Evolutionary conservation across 2,888 invertebrate species (phyloP), one percentile per base, ranked within the genome.

Genomic region (Exephanes ischioxanthus): DNA sequence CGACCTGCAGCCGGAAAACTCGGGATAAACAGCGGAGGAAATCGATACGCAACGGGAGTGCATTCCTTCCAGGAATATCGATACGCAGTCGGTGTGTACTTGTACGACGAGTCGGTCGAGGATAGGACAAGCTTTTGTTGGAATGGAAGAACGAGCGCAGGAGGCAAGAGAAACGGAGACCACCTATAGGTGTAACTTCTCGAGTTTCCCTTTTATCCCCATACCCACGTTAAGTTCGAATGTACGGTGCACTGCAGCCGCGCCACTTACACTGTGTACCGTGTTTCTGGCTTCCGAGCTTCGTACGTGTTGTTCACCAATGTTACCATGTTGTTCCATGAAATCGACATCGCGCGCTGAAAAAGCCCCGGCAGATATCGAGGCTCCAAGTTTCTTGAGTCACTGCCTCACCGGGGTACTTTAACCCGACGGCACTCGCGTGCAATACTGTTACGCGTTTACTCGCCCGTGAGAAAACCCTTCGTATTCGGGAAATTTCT

Each of bases 131-230:
- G 16, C 61, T 63, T 33, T 63, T 63, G 61, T 6, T 33, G 16
- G 61, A 63, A 33, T 30, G n/a, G 55, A 67, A 33, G 53, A 48
- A 55, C 30, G 48, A 68, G 48, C 26, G 61, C 67, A 53, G 41
- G 71, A 68, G 45, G 48, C 48, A 68, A 45, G 22, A 68, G 66
- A 37, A 41, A n/a, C 55, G 5, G n/a, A 58, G 26, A 67, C 67
- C 55, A 55, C 19, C 67, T 53, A 72, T 72, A 78, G 75, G 6
- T 33, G 33, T 33, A 55, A 58, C 37, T 72, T 78, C 78, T 83
- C 48, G 67, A 48, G 78, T 83, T 83, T 78, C 83, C 67, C 72
- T 83, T 78, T 78, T 72, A 78, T 58, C 72, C 67, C 67, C 19
- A 48, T 67, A 55, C 30, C 55, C 51, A 71, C 41, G 67, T 72